phyloP scores from a whole-genome alignment of 2,888 invertebrate species.

The Drosophila gaucha region DNA sequence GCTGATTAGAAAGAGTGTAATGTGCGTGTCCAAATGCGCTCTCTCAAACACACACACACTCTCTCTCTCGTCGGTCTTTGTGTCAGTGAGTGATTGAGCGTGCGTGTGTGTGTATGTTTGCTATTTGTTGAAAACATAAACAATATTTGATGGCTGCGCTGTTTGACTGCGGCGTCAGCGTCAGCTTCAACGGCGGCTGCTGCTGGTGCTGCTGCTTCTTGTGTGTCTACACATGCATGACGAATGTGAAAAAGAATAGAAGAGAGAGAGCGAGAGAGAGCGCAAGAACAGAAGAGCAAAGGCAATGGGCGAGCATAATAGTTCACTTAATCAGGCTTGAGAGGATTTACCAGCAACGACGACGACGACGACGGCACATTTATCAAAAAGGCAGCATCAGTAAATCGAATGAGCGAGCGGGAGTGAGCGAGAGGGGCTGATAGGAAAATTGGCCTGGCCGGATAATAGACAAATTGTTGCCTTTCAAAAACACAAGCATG shows the following conservation, averaged over 20 bases:
- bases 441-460: slow-evolving; percentile 59
- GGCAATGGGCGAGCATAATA: slow-evolving; percentile 56
- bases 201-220: slow-evolving; percentile 62
- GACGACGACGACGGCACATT: slow-evolving; percentile 49
- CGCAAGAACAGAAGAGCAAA: slow-evolving; percentile 4
- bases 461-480: slow-evolving; percentile 73
- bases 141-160: slow-evolving; percentile 69
- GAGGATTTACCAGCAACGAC: slow-evolving; percentile 56
- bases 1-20: slow-evolving; percentile 77
- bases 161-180: slow-evolving; percentile 38
- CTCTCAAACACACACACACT: slow-evolving; percentile 9
- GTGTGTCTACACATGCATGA: slow-evolving; percentile 75
- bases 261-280: slow-evolving; percentile 8
- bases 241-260: slow-evolving; percentile 51
- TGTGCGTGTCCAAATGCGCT: slow-evolving; percentile 49
- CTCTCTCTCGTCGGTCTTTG: slow-evolving; percentile 7
- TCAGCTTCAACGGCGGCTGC: slow-evolving; percentile 20
- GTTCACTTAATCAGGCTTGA: slow-evolving; percentile 79
- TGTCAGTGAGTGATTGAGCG: slow-evolving; percentile 16
- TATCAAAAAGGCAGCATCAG: slow-evolving; percentile 58
- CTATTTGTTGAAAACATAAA: slow-evolving; percentile 74
- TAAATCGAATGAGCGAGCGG: neutral
- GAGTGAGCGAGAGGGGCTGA: slow-evolving; percentile 10
- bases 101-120: slow-evolving; percentile 20
- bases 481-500: slow-evolving; percentile 25